Evolutionary conservation across 2,797 vertebrate genomes (phyloP).

Genomic region (Dryobates pubescens): DNA sequence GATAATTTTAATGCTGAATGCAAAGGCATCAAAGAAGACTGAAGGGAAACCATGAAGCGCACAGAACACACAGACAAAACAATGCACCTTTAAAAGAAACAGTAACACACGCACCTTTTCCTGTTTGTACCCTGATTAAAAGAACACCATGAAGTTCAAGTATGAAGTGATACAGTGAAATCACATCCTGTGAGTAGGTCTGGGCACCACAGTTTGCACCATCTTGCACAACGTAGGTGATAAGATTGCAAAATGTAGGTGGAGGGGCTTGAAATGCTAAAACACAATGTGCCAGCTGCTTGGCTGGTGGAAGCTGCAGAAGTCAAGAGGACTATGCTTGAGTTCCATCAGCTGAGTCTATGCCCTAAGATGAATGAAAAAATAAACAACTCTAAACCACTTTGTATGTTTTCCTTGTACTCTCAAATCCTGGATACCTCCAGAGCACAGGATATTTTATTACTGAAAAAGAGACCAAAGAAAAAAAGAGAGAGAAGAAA

Average conservation of each 20-base stretch:
- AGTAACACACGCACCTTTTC: slow-evolving; percentile 73
- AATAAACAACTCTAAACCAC: background rate
- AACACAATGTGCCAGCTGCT: background rate
- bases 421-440: slow-evolving; percentile 20
- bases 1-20: slow-evolving; percentile 45
- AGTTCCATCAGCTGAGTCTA: slow-evolving; percentile 13
- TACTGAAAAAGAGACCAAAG: background rate
- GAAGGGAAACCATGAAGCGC: slow-evolving; percentile 59
- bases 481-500: background rate
- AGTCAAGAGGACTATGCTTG: slow-evolving; percentile 33
- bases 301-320: background rate
- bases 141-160: slow-evolving; percentile 75
- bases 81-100: slow-evolving; percentile 75
- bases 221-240: slow-evolving; percentile 29
- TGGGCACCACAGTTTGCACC: slow-evolving; percentile 67
- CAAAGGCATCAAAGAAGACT: slow-evolving; percentile 65
- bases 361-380: background rate
- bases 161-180: slow-evolving; percentile 76
- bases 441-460: slow-evolving; percentile 47
- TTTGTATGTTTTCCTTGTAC: slow-evolving; percentile 5
- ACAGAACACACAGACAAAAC: slow-evolving; percentile 59
- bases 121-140: slow-evolving; percentile 76
- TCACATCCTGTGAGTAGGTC: slow-evolving; percentile 52
- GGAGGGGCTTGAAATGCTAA: slow-evolving; percentile 56
- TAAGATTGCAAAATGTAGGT: background rate